Percentiles rank a stretch among this genome's conserved stretches.
These are phyloP conservation scores for Enteromius anoplus DNA, from an alignment of 2,797 vertebrate species.

Conservation along the genomic window DNA sequence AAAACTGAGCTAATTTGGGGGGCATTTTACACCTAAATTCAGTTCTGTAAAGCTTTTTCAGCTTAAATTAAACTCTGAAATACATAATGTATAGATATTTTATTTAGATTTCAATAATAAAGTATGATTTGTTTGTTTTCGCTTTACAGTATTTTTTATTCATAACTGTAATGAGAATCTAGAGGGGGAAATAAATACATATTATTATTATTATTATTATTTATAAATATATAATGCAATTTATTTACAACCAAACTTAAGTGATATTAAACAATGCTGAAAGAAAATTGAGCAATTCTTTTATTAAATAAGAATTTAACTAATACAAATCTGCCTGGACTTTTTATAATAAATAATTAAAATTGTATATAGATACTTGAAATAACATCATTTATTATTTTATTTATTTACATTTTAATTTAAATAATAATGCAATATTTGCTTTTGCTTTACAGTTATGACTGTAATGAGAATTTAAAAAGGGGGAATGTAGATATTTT, in stretches of 20 bases:
- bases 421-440: neutral
- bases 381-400: neutral
- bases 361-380: neutral
- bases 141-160: neutral
- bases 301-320: too few species aligned
- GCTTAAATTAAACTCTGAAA: neutral
- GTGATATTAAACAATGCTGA: neutral
- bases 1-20: neutral
- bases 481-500: neutral
- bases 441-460: neutral
- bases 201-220: neutral
- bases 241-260: neutral
- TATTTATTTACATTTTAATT: neutral
- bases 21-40: neutral
- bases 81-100: neutral
- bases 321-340: neutral
- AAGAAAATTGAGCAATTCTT: neutral
- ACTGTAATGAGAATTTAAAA: neutral
- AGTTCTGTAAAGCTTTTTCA: neutral
- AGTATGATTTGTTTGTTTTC: neutral
- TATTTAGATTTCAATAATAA: neutral
- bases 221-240: neutral
- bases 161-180: neutral
- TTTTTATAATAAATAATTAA: neutral
- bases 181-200: neutral